Conservation (phyloP, 1,140 invertebrate species). For the Sycophila sp. region DNA sequence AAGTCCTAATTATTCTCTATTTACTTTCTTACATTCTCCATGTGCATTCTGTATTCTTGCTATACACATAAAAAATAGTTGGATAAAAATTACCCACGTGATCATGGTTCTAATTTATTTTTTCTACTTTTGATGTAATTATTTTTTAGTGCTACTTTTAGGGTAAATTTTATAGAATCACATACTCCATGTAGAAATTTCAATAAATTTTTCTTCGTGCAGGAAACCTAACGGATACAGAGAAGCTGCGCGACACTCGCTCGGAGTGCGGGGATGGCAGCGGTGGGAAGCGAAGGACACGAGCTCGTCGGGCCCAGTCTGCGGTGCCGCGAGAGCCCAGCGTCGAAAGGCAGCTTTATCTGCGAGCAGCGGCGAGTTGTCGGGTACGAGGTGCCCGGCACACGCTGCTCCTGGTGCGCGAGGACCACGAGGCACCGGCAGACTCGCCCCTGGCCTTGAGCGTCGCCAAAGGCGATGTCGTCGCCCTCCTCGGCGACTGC, state of each 20-base stretch:
- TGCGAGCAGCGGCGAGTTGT: conserved; percentile 68
- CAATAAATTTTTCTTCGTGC: conserved; percentile 29
- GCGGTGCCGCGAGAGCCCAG: conserved; percentile 64
- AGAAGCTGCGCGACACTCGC: conserved; percentile 69
- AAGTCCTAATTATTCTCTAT: no score
- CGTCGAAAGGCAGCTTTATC: conserved; percentile 76
- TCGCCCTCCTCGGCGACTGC: conserved; percentile 69
- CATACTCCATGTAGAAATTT: no score
- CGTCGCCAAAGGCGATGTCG: conserved; percentile 78
- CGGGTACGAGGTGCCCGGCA: conserved; percentile 63
- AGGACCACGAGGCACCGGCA: conserved; percentile 69
- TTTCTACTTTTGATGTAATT: no score
- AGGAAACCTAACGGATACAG: conserved; percentile 79
- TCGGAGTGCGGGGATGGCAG: conserved; percentile 65
- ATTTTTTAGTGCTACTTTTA: no score
- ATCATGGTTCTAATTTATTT: no score
- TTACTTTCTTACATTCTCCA: no score
- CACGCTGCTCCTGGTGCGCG: conserved; percentile 75
- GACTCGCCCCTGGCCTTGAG: conserved; percentile 73
- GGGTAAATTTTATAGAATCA: no score
- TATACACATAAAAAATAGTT: no score
- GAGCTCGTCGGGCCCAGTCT: conserved; percentile 37
- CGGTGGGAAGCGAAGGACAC: conserved; percentile 56
- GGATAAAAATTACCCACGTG: no score
- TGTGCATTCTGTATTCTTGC: no score